Percentiles rank a stretch among this genome's conserved stretches.
Evolutionary conservation across 2,113 vertebrate genomes (phyloP).

Genomic region (Orycteropus afer): DNA sequence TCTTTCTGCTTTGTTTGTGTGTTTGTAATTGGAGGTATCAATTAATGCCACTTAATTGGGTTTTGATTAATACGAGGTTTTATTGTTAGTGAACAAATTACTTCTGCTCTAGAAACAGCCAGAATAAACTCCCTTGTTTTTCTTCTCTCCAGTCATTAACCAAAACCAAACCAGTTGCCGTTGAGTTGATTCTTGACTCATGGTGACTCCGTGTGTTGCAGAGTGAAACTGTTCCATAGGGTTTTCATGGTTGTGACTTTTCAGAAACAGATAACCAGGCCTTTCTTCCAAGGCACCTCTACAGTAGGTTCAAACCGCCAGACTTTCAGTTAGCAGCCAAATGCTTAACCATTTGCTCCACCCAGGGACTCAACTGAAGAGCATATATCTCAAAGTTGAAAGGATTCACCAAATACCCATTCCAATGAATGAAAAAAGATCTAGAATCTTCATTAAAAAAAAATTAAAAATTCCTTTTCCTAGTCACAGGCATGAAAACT

Average conservation of each 20-base stretch:
- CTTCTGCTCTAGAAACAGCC: constrained; percentile 28
- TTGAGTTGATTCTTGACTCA: background rate
- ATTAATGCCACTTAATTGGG: constrained; percentile 28
- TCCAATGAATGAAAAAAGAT: background rate
- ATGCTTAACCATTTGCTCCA: background rate
- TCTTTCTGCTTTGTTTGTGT: background rate
- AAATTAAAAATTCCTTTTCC: background rate
- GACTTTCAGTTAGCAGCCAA: background rate
- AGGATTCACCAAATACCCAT: background rate
- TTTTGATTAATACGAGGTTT: constrained; percentile 42
- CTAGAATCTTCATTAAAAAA: background rate
- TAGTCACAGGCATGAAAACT: too few species aligned
- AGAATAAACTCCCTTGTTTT: constrained; percentile 36
- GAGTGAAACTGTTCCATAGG: background rate
- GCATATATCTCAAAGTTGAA: background rate
- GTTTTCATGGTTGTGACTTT: background rate
- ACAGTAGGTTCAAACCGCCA: background rate
- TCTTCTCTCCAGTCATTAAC: background rate
- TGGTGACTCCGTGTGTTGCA: background rate
- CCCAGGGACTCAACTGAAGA: background rate
- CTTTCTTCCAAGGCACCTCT: background rate
- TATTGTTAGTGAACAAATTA: constrained; percentile 38
- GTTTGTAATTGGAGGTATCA: background rate
- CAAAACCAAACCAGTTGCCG: background rate
- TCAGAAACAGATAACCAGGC: background rate